These are phyloP conservation scores for Cossypha polioptera DNA, from an alignment of 2,797 vertebrate species.

Conservation along the genomic window DNA sequence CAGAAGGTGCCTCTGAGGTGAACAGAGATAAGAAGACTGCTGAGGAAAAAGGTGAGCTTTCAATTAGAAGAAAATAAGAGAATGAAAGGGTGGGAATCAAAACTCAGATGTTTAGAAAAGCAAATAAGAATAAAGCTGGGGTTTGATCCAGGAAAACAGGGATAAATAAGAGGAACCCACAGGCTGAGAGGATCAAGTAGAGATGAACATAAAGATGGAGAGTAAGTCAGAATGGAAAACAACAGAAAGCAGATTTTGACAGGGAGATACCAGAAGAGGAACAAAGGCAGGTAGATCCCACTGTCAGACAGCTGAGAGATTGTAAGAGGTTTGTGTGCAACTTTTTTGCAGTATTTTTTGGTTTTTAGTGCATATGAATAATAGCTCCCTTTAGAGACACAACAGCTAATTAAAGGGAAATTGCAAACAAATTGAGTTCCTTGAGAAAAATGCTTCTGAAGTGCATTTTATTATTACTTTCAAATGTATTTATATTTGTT, in stretches of 20 bases:
- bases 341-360: background rate
- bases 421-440: background rate
- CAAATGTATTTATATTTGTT: constrained; percentile 1
- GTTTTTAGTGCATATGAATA: background rate
- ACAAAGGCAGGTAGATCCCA: background rate
- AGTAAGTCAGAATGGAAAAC: background rate
- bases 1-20: background rate
- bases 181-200: background rate
- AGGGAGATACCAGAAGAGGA: background rate
- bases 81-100: background rate
- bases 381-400: background rate
- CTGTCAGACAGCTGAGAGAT: background rate
- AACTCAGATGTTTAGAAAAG: background rate
- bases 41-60: background rate
- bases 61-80: background rate
- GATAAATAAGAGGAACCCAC: background rate
- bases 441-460: background rate
- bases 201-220: background rate
- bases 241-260: background rate
- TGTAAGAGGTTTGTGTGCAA: background rate
- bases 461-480: background rate
- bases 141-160: background rate
- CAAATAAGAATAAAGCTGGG: background rate
- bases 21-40: background rate
- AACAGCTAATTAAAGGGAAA: background rate